Base-by-base conservation (phyloP, 2,113 vertebrate genomes). In the Tangachromis dhanisi region DNA sequence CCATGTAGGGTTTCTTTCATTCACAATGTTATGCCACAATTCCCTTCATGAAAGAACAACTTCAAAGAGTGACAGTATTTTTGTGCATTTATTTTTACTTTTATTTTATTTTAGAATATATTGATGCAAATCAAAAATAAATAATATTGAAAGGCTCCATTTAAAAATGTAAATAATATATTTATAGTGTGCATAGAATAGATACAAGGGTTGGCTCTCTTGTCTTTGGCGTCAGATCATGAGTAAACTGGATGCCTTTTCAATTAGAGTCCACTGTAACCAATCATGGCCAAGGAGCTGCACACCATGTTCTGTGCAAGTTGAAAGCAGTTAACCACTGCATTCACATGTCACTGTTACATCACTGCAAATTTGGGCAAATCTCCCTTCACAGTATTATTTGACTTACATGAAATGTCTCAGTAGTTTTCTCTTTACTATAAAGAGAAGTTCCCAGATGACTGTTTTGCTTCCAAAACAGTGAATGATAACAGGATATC, bases 21-120 rank as follows among this genome's bases (percentile, higher is more conserved):
- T 63, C 17, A 63, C 16, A 7, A 19, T 35, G 10, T 6, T 35
- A 63, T 63, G 31, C 31, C 31, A 66, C 6, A 35, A 66, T 66
- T 66, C 3, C 3, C 17, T 66, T 17, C 17, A 35, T 38, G 17
- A 35, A 2, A 66, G 31, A 2, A 66, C 61, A 66, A n/a, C 9
- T 12, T 35, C 61, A 35, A 12, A 12, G 10, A 35, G 9, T 35
- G 31, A 66, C 61, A 66, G 61, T n/a, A 19, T 66, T 66, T 35
- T 3, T 0, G 6, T 38, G 4, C 17, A 38, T 13, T 5, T 68
- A 21, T 40, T 13, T 68, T 21, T 21, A 38, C 6, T 38, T 38
- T 12, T 38, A 66, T 55, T 13, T 55, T 55, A n/a, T 13, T 66
- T 1, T n/a, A 38, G 11, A 66, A 21, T n/a, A 66, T 66, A n/a